A percentile compares a stretch with the other conserved stretches of the same genome.
Conservation (phyloP, 2,888 invertebrate genomes). For the Unio delphinus region DNA sequence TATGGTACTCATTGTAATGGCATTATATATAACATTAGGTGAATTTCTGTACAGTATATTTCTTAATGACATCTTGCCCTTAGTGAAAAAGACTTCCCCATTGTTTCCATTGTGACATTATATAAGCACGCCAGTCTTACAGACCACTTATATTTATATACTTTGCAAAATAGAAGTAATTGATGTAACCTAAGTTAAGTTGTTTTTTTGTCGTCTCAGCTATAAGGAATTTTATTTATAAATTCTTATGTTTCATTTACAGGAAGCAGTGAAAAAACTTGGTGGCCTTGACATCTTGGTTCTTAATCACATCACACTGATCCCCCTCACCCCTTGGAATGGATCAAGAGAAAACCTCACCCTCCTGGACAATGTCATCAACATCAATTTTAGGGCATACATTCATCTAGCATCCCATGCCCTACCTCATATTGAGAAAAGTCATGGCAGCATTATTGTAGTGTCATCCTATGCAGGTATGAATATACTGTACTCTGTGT, state of each 20-base stretch:
- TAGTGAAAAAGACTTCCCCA: too few relatives aligned
- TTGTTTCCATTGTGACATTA: too few relatives aligned
- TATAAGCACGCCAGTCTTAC: too few relatives aligned
- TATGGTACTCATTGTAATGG: too few relatives aligned
- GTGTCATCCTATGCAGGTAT: constrained; percentile 65
- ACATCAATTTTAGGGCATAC: constrained; percentile 67
- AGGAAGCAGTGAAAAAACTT: constrained; percentile 53
- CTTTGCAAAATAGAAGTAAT: too few relatives aligned
- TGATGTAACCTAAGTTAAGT: too few relatives aligned
- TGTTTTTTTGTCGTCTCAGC: too few relatives aligned
- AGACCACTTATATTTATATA: too few relatives aligned
- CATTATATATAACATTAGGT: too few relatives aligned
- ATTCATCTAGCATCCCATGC: constrained; percentile 64
- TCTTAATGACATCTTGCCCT: too few relatives aligned
- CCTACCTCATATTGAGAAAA: constrained; percentile 54
- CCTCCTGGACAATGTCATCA: constrained; percentile 45
- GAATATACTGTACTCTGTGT: constrained; percentile 1
- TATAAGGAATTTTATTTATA: too few relatives aligned
- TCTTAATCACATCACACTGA: constrained; percentile 63
- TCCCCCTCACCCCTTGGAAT: constrained; percentile 56
- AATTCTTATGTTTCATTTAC: constrained; percentile 10
- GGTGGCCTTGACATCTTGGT: constrained; percentile 67
- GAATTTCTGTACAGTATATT: too few relatives aligned
- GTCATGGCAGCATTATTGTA: constrained; percentile 61
- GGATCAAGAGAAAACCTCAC: constrained; percentile 57